A percentile compares a stretch with the other conserved stretches of the same genome.
Conservation (phyloP, 1,140 invertebrate species). For the Polyergus mexicanus region DNA sequence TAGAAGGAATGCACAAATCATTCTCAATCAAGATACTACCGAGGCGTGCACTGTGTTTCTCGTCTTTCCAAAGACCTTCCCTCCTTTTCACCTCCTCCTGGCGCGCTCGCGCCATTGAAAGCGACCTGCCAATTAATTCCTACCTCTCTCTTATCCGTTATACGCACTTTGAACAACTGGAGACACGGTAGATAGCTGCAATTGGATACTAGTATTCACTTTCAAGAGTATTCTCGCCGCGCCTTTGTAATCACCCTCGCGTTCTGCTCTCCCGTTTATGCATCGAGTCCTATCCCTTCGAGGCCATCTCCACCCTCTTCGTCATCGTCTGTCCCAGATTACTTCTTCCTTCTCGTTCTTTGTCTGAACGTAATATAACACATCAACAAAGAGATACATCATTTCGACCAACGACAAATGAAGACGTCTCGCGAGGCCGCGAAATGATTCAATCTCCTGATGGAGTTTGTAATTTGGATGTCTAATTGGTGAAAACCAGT, state of each 20-base stretch:
- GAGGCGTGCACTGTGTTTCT: constrained; percentile 8
- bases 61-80: constrained; percentile 40
- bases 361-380: constrained; percentile 37
- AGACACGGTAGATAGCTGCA: constrained; percentile 73
- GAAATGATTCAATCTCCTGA: constrained; percentile 24
- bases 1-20: not conserved
- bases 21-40: not conserved
- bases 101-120: constrained; percentile 70
- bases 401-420: constrained; percentile 8
- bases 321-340: constrained; percentile 11
- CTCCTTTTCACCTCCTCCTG: constrained; percentile 39
- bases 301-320: not conserved
- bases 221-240: constrained; percentile 76
- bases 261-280: constrained; percentile 58
- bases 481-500: constrained; percentile 56
- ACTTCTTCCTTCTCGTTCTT: constrained; percentile 65
- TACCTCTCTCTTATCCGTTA: constrained; percentile 66
- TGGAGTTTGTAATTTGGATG: constrained; percentile 37
- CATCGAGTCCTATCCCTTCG: constrained; percentile 36
- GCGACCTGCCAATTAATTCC: constrained; percentile 76
- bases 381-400: constrained; percentile 21
- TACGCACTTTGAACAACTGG: constrained; percentile 76
- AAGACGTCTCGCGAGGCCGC: constrained; percentile 23
- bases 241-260: constrained; percentile 72
- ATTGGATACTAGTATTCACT: constrained; percentile 76